A percentile compares a stretch with the other conserved stretches of the same genome.
phyloP scores from a whole-genome alignment of 2,113 vertebrate species.

The Rhinopomastus cyanomelas region DNA sequence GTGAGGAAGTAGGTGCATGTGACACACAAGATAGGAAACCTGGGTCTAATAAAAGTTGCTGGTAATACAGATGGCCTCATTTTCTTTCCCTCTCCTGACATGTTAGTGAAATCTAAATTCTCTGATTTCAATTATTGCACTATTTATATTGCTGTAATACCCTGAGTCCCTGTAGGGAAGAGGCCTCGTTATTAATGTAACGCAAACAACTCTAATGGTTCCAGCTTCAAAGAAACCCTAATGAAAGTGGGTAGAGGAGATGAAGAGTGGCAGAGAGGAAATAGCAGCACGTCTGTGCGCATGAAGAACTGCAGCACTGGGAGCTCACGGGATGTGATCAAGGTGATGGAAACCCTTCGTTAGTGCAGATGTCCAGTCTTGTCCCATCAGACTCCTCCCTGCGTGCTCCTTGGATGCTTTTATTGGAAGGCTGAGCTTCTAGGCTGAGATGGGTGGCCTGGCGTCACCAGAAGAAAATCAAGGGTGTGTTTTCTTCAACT shows the following conservation, averaged over 20 bases:
- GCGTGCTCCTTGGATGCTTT: not conserved
- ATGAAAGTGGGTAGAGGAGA: not conserved
- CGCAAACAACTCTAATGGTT: constrained; percentile 9
- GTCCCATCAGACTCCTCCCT: rapidly evolving
- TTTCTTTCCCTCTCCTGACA: constrained; percentile 24
- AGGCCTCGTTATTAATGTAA: constrained; percentile 21
- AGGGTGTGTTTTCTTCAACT: not conserved
- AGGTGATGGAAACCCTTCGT: not conserved
- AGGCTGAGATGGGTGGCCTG: rapidly evolving
- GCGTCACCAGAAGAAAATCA: too few species aligned
- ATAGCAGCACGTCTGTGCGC: not conserved
- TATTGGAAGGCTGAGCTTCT: not conserved
- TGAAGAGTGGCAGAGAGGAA: constrained; percentile 6
- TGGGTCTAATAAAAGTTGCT: constrained; percentile 30
- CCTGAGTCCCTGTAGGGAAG: not conserved
- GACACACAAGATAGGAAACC: constrained; percentile 47
- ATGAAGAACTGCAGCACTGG: not conserved
- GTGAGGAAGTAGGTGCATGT: constrained; percentile 50
- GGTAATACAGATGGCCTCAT: constrained; percentile 42
- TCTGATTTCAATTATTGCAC: constrained; percentile 60
- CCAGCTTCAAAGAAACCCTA: not conserved
- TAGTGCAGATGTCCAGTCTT: rapidly evolving
- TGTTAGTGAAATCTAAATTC: not conserved
- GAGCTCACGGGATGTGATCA: not conserved
- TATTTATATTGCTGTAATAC: constrained; percentile 12